A percentile compares a stretch with the other conserved stretches of the same genome.
Evolutionary conservation across 2,797 vertebrate genomes (phyloP).

Genomic region (Pseudotriccus pelzelni): DNA sequence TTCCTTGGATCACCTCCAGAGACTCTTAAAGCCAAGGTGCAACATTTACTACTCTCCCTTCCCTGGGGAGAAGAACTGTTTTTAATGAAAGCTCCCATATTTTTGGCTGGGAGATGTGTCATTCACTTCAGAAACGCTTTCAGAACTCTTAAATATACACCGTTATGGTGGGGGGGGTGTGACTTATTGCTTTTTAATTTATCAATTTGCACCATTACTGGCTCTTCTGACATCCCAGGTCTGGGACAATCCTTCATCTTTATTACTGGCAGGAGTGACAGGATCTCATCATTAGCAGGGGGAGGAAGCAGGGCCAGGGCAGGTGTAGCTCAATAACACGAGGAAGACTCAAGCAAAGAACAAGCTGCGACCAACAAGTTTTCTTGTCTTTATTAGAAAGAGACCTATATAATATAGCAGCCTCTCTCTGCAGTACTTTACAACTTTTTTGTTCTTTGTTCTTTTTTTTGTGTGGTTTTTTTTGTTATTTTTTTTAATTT

Average conservation of each 20-base stretch:
- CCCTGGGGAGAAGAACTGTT: not conserved
- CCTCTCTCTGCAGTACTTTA: slow-evolving; percentile 83
- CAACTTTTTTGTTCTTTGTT: slow-evolving; percentile 62
- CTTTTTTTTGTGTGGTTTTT: not conserved
- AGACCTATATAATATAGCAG: slow-evolving; percentile 87
- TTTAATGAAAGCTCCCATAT: slow-evolving; percentile 43
- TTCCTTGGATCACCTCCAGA: slow-evolving; percentile 62
- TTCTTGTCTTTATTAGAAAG: slow-evolving; percentile 94
- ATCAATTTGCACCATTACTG: slow-evolving; percentile 47
- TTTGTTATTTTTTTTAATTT: not conserved
- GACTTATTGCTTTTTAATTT: slow-evolving; percentile 65
- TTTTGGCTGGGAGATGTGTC: slow-evolving; percentile 26
- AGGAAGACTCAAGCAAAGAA: not conserved
- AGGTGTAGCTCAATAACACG: not conserved
- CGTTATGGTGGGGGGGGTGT: not conserved
- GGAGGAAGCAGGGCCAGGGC: not conserved
- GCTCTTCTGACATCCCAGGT: slow-evolving; percentile 6
- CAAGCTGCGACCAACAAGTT: slow-evolving; percentile 39
- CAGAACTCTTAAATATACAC: slow-evolving; percentile 19
- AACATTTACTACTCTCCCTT: slow-evolving; percentile 26
- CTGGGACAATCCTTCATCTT: slow-evolving; percentile 47
- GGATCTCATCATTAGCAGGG: not conserved
- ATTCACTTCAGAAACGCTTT: not conserved
- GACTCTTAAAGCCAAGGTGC: slow-evolving; percentile 59
- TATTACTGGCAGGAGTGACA: slow-evolving; percentile 34